These are phyloP conservation scores for Hypotaenidia philippensis DNA, from an alignment of 2,797 vertebrate species.

Conservation along the genomic window DNA sequence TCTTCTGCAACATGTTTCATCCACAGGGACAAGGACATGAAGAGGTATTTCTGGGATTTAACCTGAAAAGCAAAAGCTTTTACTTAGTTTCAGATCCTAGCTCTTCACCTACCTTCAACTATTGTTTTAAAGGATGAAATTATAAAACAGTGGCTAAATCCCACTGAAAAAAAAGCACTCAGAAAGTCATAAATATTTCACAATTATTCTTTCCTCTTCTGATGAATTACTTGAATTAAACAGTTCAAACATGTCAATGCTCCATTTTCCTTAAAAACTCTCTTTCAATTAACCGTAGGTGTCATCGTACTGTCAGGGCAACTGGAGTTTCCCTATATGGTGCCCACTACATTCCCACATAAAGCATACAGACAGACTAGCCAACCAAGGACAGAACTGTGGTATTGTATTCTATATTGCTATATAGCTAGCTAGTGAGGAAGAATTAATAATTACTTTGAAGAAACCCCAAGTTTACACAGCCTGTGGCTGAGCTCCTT, in stretches of 20 bases:
- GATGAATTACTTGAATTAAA: neutral
- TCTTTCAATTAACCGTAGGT: neutral
- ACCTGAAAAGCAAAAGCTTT: slow-evolving; percentile 72
- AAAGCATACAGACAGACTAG: neutral
- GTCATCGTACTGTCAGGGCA: neutral
- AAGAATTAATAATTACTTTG: neutral
- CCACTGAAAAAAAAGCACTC: neutral
- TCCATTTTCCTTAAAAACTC: neutral
- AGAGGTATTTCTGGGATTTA: slow-evolving; percentile 85
- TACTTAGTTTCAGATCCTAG: neutral
- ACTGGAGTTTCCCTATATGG: neutral
- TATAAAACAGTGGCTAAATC: neutral
- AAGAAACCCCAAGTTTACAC: neutral
- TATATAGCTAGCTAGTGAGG: neutral
- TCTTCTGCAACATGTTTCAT: slow-evolving; percentile 93
- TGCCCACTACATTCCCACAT: neutral
- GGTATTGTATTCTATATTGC: neutral
- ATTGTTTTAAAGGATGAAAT: neutral
- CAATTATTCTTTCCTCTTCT: neutral
- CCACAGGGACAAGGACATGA: slow-evolving; percentile 85
- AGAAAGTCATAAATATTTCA: neutral
- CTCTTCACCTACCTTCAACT: neutral
- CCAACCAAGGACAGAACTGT: neutral
- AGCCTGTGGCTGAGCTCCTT: neutral
- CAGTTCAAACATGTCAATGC: neutral